Conservation (phyloP, 2,888 invertebrate genomes). For the Cephus nigrinus region DNA sequence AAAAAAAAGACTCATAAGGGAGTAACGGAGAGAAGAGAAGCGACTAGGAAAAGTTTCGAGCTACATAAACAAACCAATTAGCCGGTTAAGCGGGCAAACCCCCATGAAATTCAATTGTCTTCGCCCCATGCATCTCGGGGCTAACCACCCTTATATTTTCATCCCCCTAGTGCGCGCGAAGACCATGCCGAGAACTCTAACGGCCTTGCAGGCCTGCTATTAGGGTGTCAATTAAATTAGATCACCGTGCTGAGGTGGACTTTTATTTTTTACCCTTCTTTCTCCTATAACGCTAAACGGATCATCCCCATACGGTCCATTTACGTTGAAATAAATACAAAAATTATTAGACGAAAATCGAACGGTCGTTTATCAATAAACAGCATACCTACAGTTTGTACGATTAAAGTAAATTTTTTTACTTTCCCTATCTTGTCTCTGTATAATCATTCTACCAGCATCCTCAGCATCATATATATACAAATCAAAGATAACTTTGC, state of each 20-base stretch:
- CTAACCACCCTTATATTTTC: slow-evolving; percentile 62
- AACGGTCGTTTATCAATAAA: not conserved
- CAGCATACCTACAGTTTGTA: not conserved
- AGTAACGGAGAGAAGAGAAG: not conserved
- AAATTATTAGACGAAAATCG: not conserved
- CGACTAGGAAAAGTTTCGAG: slow-evolving; percentile 13
- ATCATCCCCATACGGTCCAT: not conserved
- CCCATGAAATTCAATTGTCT: slow-evolving; percentile 66
- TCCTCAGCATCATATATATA: not conserved
- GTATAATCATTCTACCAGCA: too few relatives aligned
- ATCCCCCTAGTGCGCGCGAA: slow-evolving; percentile 39
- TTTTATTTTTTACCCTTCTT: not conserved
- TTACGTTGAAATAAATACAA: not conserved
- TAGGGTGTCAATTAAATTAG: slow-evolving; percentile 65
- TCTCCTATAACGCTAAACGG: not conserved
- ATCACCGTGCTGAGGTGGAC: slow-evolving; percentile 49
- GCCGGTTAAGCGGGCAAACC: slow-evolving; percentile 63
- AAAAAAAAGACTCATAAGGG: not conserved
- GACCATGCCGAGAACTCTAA: slow-evolving; percentile 41
- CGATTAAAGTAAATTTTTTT: not conserved
- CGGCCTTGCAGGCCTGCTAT: slow-evolving; percentile 53
- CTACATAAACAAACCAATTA: slow-evolving; percentile 63
- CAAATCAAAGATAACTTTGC: not conserved
- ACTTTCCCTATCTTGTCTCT: not conserved
- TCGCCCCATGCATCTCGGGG: slow-evolving; percentile 58